Evolutionary conservation across 1,140 invertebrate genomes (phyloP), one percentile per base, ranked within the genome.

Genomic region (Proales similis): DNA sequence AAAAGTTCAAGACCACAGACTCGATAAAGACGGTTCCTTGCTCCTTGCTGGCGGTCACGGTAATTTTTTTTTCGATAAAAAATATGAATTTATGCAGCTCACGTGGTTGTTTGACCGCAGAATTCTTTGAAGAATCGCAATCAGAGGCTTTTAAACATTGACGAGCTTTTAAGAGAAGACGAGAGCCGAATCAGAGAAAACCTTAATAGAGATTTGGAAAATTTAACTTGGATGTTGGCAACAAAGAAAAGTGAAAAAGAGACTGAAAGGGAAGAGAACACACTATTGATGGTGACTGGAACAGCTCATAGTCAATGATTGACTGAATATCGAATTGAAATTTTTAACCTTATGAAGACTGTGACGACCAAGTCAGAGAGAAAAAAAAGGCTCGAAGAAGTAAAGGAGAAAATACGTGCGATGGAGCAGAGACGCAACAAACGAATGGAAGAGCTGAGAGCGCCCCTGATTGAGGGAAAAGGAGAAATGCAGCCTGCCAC

Each of bases 1-100:
- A 57, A 57, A 57, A 57, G 22, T 42, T 42, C 26, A 57, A 57
- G 17, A 57, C 51, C 11, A 57, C 51, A 2, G 51, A 57, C 32
- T 42, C 36, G 7, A 7, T 57, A 9, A 57, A 36, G 9, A 36
- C 9, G 14, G 9, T 36, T 36, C 39, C 9, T 29, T 26, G 22
- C 45, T 42, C 11, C 14, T 5, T 24, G 4, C 19, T 9, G 2
- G 43, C 38, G 30, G 43, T 11, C 2, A 38, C 9, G 27, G 20
- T 26, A 38, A 39, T 38, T 20, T 36, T 5, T 20, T 33, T 51
- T 51, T 51, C n/a, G n/a, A n/a, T n/a, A n/a, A n/a, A n/a, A n/a
- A n/a, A n/a, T n/a, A n/a, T n/a, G n/a, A n/a, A n/a, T n/a, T n/a
- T n/a, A n/a, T n/a, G n/a, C n/a, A n/a, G n/a, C n/a, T n/a, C n/a